Evolutionary conservation across 2,113 vertebrate genomes (phyloP), one percentile per base, ranked within the genome.

Genomic region (Rhombomys opimus): DNA sequence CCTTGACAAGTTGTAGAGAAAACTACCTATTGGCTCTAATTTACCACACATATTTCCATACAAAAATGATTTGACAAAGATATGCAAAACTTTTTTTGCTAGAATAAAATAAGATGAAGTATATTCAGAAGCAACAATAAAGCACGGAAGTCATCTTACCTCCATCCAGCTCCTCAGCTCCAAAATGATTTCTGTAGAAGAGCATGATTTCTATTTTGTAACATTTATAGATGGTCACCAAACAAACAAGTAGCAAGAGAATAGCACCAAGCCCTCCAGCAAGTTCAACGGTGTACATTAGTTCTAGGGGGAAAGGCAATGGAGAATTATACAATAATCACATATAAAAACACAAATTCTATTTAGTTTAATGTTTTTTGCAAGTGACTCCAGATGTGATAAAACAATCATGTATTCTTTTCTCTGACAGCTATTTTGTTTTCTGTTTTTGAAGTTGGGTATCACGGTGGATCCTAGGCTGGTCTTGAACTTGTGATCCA

Each of bases 251-350:
- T 84, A 99, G 98, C 98, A 99, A 98, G 94, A 99, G 99, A 98
- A 99, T 99, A 94, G 99, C 99, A 98, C 99, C 99, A 96, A 99
- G 99, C 7, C 99, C 99, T 95, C 99, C 99, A 98, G 99, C 99
- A 98, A 99, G 99, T 98, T 99, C 99, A 98, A 99, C 99, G 23
- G 99, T 99, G 98, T 99, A 99, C 99, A 99, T 99, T 96, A 99
- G 98, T 98, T 99, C 99, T 97, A 98, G 99, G 98, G 98, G 97
- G 14, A 96, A 97, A 97, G 95, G 97, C 0, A 81, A n/a, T 41
- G 59, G 32, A 52, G 32, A 80, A 97, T 96, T 94, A 95, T 8
- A 92, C 17, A 73, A 84, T 70, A 78, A 78, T 80, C 52, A 87
- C 27, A 78, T n/a, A 17, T 20, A 52, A 92, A 89, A 94, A 72